A percentile compares a stretch with the other conserved stretches of the same genome.
Conservation (phyloP, 1,140 invertebrate species). For the Oedothorax gibbosus region DNA sequence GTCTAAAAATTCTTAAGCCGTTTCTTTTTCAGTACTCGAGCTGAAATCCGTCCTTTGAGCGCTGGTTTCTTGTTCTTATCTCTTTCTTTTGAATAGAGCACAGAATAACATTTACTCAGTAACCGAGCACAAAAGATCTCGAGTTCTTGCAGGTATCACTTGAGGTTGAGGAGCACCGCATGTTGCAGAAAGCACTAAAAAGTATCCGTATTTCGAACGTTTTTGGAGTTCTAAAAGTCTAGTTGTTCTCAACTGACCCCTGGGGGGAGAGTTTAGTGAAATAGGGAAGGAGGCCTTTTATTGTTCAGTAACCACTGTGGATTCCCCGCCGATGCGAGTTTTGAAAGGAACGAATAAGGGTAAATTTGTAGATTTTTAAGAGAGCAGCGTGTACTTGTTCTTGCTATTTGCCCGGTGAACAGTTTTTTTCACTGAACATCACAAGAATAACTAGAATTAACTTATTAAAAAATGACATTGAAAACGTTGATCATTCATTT, state of each 20-base stretch:
- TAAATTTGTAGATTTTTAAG: no score
- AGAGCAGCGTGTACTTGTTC: no score
- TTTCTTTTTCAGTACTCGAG: no score
- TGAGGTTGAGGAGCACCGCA: neutral
- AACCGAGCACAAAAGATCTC: neutral
- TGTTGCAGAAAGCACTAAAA: slow-evolving; percentile 4
- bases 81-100: neutral
- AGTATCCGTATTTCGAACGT: neutral
- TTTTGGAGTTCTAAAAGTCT: neutral
- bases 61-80: neutral
- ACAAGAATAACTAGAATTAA: no score
- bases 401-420: no score
- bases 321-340: neutral
- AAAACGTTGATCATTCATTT: no score
- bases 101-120: slow-evolving; percentile 22
- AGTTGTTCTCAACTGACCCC: neutral
- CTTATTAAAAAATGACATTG: no score
- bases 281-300: neutral
- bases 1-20: no score
- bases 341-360: neutral
- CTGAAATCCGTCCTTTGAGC: neutral
- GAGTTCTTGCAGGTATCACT: neutral
- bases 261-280: neutral
- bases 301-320: slow-evolving; percentile 14
- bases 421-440: no score